Evolutionary conservation across 2,797 vertebrate genomes (phyloP).

Genomic region (Hippocampus kuda): DNA sequence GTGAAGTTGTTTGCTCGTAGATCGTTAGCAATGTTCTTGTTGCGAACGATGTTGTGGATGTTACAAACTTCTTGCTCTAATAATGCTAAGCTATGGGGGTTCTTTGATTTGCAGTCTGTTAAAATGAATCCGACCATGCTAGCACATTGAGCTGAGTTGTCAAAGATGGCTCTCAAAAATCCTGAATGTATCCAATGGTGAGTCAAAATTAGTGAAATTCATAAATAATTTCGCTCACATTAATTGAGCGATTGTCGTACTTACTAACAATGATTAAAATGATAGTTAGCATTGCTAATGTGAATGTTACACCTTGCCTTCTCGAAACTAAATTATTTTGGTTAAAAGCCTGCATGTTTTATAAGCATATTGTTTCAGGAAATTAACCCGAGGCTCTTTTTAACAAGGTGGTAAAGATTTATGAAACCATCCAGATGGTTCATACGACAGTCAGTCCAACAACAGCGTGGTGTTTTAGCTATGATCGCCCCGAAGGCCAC

Average conservation of each 20-base stretch:
- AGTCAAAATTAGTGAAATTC: too few species aligned
- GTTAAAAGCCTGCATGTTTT: conserved; percentile 50
- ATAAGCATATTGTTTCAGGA: conserved; percentile 56
- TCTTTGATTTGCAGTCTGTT: background rate
- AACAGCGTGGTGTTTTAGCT: conserved; percentile 61
- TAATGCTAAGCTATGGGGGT: too few species aligned
- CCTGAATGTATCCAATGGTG: too few species aligned
- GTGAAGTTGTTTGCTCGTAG: too few species aligned
- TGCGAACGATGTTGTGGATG: too few species aligned
- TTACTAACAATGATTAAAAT: background rate
- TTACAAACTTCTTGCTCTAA: too few species aligned
- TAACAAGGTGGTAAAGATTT: conserved; percentile 50
- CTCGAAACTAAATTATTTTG: conserved; percentile 25
- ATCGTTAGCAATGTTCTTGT: too few species aligned
- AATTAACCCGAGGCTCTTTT: conserved; percentile 57
- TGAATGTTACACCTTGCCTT: conserved; percentile 10
- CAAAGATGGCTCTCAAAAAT: background rate
- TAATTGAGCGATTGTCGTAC: background rate
- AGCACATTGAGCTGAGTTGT: background rate
- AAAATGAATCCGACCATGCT: background rate
- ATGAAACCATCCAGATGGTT: conserved; percentile 67
- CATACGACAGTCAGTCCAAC: conserved; percentile 59
- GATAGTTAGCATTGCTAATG: background rate
- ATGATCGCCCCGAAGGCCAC: conserved; percentile 50
- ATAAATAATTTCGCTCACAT: background rate